phyloP scores from a whole-genome alignment of 2,113 vertebrate genomes.

The Seriola dumerili region DNA sequence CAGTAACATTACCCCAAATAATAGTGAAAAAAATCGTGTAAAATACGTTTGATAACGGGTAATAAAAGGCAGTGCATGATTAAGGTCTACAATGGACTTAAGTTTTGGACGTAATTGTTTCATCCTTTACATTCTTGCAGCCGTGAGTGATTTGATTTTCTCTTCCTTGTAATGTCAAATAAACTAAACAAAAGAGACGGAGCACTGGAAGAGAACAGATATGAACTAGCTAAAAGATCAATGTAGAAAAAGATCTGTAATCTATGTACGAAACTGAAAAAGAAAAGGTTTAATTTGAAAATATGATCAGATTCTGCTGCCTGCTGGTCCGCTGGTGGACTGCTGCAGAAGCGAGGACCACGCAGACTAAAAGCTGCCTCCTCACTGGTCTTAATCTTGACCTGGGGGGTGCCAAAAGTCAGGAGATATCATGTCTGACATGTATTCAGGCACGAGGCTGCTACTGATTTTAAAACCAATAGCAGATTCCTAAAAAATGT shows the following conservation, averaged over 20 bases:
- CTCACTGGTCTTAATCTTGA: background rate
- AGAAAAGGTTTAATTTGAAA: background rate
- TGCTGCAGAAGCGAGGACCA: background rate
- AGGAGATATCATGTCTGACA: background rate
- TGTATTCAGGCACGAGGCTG: background rate
- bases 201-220: background rate
- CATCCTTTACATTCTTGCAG: background rate
- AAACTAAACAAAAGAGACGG: background rate
- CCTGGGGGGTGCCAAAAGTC: background rate
- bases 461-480: slow-evolving; percentile 7
- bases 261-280: background rate
- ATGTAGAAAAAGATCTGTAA: no score
- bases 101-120: background rate
- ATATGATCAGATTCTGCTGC: background rate
- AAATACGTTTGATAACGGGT: background rate
- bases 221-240: background rate
- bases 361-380: background rate
- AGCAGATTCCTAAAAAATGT: background rate
- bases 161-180: background rate
- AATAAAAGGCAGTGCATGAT: background rate
- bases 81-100: no score
- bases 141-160: background rate
- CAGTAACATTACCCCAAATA: background rate
- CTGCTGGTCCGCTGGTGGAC: background rate
- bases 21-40: background rate